Base-by-base conservation (phyloP, 2,888 invertebrate genomes). In the Lasioglossum villosulum region DNA sequence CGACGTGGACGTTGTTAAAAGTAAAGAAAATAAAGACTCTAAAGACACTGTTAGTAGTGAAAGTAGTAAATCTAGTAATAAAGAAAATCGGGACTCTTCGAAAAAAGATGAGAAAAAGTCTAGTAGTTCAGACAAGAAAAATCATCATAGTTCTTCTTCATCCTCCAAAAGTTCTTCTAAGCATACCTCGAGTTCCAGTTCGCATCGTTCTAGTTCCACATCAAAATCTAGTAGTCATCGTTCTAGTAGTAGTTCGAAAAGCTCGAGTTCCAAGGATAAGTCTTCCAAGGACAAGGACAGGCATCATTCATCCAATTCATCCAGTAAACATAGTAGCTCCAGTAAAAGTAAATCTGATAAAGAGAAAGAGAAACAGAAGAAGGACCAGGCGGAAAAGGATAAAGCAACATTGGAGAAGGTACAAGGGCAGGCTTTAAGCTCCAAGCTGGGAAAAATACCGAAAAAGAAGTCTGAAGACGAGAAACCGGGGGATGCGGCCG, bases 371-470 rank as follows among this genome's bases (percentile, higher is more conserved):
- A 96, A 95, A 88, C 89, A 93, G 84, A 95, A 95, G 86, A 95
- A 94, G 72, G 94, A 94, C 84, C 96, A 96, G 91, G 96, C 96
- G 39, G 97, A 97, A 85, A 97, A 97, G 94, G 96, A 97, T 91
- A 97, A 97, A 92, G 97, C 96, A 45, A 97, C 96, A 16, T 95
- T 97, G 71, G 96, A 97, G 48, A 97, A 97, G 94, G 93, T 97
- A 14, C 96, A 96, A 92, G 96, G 97, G 10, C 97, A 97, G 78
- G 96, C 97, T 37, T 96, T 98, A 82, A 97, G 97, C 90, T 92
- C 93, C 5, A 97, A 97, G 95, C 95, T 98, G 42, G 97, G 97
- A 0, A 97, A 97, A 95, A 98, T 98, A 92, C 98, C 98, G 0
- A 98, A 97, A 95, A 96, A 97, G 92, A 96, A 96, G 42, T 93